A percentile compares a stretch with the other conserved stretches of the same genome.
Evolutionary conservation across 2,113 vertebrate genomes (phyloP).

Genomic region (Macaca fascicularis): T2T-MFA8v1.1 NC_088388.1:6070001-6070500

Average conservation of each 20-base stretch:
- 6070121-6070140: background rate
- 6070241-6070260: background rate
- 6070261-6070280: background rate
- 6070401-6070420: background rate
- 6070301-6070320: background rate
- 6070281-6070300: background rate
- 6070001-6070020: background rate
- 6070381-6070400: background rate
- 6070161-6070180: background rate
- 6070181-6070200: background rate
- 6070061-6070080: accelerated
- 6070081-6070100: background rate
- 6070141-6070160: background rate
- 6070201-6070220: background rate
- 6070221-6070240: background rate
- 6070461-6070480: background rate
- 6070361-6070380: background rate
- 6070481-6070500: background rate
- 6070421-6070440: background rate
- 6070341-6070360: background rate
- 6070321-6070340: background rate
- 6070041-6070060: background rate
- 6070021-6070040: background rate
- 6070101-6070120: background rate
- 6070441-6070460: background rate